Conservation (phyloP, 2,888 invertebrate species). For the Nysson spinosus region DNA sequence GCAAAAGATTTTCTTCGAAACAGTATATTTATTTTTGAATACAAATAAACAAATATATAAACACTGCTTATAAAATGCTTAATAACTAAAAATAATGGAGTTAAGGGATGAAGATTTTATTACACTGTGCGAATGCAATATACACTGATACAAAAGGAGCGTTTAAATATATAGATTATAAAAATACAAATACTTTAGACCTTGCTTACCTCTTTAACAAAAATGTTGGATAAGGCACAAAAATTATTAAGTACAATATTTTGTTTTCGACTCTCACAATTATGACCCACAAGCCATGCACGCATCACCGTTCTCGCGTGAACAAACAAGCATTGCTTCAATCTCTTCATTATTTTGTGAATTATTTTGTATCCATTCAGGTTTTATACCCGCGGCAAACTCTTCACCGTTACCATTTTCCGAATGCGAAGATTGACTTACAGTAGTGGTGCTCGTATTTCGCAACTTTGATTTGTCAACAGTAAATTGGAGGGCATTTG, state of each 20-base stretch:
- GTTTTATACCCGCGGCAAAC: background rate
- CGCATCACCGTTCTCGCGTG: constrained; percentile 88
- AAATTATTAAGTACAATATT: constrained; percentile 1
- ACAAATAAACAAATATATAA: background rate
- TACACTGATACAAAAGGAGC: background rate
- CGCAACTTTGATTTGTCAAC: constrained; percentile 90
- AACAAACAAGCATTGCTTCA: constrained; percentile 88
- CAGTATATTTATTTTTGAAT: background rate
- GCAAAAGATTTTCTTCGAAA: no score
- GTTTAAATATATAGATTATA: constrained; percentile 19
- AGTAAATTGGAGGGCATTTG: constrained; percentile 97
- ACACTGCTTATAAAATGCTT: no score
- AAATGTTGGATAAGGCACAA: constrained; percentile 3
- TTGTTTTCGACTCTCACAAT: background rate
- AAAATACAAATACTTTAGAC: constrained; percentile 18
- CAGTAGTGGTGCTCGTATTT: constrained; percentile 56
- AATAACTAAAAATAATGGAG: background rate
- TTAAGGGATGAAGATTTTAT: constrained; percentile 8
- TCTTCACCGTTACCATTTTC: constrained; percentile 7
- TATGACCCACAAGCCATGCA: constrained; percentile 92
- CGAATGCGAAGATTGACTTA: constrained; percentile 53
- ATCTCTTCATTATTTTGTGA: constrained; percentile 77
- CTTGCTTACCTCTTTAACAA: constrained; percentile 4
- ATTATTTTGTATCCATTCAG: background rate
- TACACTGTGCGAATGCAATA: background rate